phyloP scores from a whole-genome alignment of 2,113 vertebrate species.

The Mandrillus leucophaeus region DNA sequence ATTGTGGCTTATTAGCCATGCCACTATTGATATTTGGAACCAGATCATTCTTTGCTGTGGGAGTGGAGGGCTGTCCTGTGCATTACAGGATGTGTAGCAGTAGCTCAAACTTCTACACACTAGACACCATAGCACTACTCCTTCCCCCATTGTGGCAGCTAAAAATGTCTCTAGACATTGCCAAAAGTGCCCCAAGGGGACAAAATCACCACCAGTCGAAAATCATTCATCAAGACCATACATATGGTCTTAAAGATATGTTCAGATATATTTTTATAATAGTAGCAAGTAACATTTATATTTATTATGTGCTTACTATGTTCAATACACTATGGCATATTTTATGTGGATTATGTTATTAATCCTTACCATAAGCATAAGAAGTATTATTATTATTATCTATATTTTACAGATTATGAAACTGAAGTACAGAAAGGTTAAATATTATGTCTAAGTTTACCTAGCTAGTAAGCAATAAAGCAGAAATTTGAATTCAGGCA shows the following conservation, averaged over 20 bases:
- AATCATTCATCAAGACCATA: neutral
- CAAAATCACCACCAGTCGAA: neutral
- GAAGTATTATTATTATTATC: neutral
- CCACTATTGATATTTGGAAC: neutral
- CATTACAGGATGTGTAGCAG: neutral
- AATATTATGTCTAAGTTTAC: neutral
- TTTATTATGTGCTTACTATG: neutral
- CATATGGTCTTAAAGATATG: neutral
- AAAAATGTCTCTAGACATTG: neutral
- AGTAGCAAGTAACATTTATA: neutral
- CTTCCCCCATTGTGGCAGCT: neutral
- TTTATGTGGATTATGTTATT: neutral
- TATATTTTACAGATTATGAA: neutral
- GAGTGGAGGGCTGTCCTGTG: neutral
- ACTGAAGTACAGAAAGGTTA: neutral
- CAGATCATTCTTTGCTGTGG: too few relatives aligned
- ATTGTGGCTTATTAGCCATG: neutral
- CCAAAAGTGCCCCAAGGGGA: neutral
- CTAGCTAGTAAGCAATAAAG: neutral
- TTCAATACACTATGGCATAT: neutral
- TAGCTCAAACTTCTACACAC: neutral
- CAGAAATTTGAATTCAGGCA: neutral
- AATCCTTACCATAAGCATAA: neutral
- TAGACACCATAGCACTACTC: neutral
- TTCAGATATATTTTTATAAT: neutral